Base-by-base conservation (phyloP, 1,140 invertebrate species). In the Zaprionus ghesquierei region DNA sequence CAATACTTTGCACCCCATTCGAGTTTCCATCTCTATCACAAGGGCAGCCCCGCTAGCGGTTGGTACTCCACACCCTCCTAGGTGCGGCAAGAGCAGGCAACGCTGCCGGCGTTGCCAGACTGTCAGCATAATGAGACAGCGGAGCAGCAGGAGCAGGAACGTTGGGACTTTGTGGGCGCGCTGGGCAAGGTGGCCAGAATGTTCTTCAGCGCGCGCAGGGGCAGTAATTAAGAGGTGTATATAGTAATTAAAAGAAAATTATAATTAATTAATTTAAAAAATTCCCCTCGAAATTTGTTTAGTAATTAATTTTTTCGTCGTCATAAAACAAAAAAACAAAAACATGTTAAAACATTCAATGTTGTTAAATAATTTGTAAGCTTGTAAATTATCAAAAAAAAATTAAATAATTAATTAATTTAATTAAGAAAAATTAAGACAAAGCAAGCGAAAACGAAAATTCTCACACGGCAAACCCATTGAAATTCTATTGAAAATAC, bases 11-110 rank as follows among this genome's bases (percentile, higher is more conserved):
- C 95, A 62, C 93, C 94, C 53, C 94, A 95, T 65, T 95, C 96
- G 9, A 96, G 97, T 13, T 98, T 98, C 92, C 97, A 98, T 92
- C 93, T 98, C 5, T 98, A 98, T 91, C 97, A 98, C 92, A 95
- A 94, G 86, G 93, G 93, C 59, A 93, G 94, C 54, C 92, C 94
- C 27, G 93, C 94, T 70, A 93, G 94, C 62, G 93, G 95, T 31
- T 97, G 96, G 96, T 97, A 97, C 89, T 94, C 96, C 18, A 93
- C 95, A 20, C 94, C 95, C 63, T 96, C 95, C 93, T 96, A 95
- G 94, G 91, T 75, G 63, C 33, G 62, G 66, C 68, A 79, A 22
- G 73, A 81, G 6, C 33, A 51, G 33, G 53, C 50, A 23, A 3
- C 50, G 46, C 25, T 58, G 56, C 41, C 55, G 29, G 23, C 53